phyloP scores from a whole-genome alignment of 2,113 vertebrate genomes.

The Fregetta grallaria region DNA sequence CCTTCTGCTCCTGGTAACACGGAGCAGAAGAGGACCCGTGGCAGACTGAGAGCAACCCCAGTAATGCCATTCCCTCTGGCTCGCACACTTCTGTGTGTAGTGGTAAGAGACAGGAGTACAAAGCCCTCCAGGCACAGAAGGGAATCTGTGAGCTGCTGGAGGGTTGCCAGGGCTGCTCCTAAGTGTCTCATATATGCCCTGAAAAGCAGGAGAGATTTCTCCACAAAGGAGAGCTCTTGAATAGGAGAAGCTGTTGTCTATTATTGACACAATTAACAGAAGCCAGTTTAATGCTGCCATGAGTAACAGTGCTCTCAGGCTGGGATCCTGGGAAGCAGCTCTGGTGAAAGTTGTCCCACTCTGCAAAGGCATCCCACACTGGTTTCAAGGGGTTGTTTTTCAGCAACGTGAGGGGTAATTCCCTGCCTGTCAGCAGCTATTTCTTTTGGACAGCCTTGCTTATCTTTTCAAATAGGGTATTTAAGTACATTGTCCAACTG shows the following conservation, averaged over 20 bases:
- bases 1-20: background rate
- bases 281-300: background rate
- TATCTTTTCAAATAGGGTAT: background rate
- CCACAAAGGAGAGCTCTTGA: background rate
- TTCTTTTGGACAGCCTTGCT: background rate
- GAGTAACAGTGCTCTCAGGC: background rate
- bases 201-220: background rate
- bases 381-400: background rate
- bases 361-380: background rate
- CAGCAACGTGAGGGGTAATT: background rate
- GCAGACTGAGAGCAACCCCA: background rate
- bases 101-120: background rate
- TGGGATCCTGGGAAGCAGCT: background rate
- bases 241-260: background rate
- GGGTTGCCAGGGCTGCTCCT: background rate
- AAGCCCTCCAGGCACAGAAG: background rate
- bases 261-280: background rate
- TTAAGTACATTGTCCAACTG: background rate
- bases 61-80: background rate
- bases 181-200: background rate
- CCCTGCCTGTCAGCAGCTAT: background rate
- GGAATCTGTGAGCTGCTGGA: background rate
- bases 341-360: background rate
- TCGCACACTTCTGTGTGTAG: background rate
- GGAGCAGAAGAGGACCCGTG: background rate